These are phyloP conservation scores for Periophthalmodon schlosseri DNA, from an alignment of 2,113 vertebrate genomes.

Conservation along the genomic window DNA sequence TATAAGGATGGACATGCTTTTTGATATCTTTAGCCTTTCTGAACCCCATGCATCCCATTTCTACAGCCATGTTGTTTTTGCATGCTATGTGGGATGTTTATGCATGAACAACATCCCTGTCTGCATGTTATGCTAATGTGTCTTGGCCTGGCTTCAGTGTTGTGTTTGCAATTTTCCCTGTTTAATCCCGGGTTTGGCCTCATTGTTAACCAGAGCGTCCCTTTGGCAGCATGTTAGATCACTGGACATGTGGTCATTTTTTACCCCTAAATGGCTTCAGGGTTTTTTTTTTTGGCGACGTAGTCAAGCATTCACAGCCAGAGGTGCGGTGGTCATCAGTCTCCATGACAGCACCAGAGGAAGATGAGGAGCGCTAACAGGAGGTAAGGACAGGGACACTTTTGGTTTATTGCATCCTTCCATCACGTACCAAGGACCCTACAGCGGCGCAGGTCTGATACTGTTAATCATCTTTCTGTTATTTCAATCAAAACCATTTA, in stretches of 20 bases:
- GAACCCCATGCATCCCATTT: not conserved
- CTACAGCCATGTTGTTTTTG: not conserved
- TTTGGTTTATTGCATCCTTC: conserved; percentile 45
- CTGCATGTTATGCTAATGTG: conserved; percentile 15
- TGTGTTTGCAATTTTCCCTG: conserved; percentile 44
- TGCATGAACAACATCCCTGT: conserved; percentile 2
- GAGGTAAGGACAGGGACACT: conserved; percentile 30
- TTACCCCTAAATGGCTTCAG: conserved; percentile 14
- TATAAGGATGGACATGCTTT: not conserved
- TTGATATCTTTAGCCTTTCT: not conserved
- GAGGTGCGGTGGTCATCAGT: conserved; percentile 30
- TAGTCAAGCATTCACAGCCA: conserved; percentile 12
- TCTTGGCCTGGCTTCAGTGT: conserved; percentile 21
- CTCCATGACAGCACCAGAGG: conserved; percentile 32
- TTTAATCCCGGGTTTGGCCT: conserved; percentile 43
- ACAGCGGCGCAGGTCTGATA: conserved; percentile 1
- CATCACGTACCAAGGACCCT: conserved; percentile 27
- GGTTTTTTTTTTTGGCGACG: conserved; percentile 20
- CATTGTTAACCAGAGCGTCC: conserved; percentile 61
- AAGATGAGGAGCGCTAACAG: conserved; percentile 30
- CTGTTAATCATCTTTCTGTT: conserved; percentile 20
- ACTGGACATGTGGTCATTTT: conserved; percentile 29
- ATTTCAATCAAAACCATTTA: conserved; percentile 35
- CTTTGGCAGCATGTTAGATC: conserved; percentile 37
- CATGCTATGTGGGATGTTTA: not conserved